Conservation (phyloP, 2,797 vertebrate genomes). For the Pteropus rufus region DNA sequence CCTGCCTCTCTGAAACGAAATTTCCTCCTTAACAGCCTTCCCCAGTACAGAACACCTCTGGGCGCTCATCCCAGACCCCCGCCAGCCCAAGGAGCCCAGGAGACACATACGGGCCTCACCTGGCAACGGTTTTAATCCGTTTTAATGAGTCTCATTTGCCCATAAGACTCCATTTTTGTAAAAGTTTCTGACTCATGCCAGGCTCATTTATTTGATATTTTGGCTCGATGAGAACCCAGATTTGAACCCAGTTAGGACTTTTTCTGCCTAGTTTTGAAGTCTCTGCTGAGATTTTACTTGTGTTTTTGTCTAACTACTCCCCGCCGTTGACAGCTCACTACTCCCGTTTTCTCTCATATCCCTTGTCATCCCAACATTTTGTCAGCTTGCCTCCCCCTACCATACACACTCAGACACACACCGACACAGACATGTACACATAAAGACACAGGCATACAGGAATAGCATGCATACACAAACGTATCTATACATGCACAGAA, state of each 20-base stretch:
- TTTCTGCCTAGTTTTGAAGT: neutral
- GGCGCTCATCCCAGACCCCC: no score
- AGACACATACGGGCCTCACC: neutral
- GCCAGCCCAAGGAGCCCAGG: neutral
- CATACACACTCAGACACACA: no score
- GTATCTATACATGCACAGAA: no score
- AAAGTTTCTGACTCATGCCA: slow-evolving; percentile 12
- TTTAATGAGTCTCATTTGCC: neutral
- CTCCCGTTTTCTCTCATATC: neutral
- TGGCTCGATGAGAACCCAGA: neutral
- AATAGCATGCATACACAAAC: neutral
- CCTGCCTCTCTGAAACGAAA: neutral
- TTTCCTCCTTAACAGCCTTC: neutral
- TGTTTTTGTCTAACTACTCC: neutral
- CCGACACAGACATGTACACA: accelerated
- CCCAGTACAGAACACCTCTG: neutral
- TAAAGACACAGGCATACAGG: neutral
- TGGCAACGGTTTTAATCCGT: neutral
- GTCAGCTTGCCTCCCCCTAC: neutral
- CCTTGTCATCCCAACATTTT: neutral
- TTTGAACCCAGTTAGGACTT: neutral
- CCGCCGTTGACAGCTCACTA: neutral
- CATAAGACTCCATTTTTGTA: neutral
- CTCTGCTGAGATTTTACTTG: neutral
- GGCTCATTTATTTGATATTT: slow-evolving; percentile 9